Evolutionary conservation across 2,888 invertebrate species (phyloP).

Genomic region (Trilocha varians): DNA sequence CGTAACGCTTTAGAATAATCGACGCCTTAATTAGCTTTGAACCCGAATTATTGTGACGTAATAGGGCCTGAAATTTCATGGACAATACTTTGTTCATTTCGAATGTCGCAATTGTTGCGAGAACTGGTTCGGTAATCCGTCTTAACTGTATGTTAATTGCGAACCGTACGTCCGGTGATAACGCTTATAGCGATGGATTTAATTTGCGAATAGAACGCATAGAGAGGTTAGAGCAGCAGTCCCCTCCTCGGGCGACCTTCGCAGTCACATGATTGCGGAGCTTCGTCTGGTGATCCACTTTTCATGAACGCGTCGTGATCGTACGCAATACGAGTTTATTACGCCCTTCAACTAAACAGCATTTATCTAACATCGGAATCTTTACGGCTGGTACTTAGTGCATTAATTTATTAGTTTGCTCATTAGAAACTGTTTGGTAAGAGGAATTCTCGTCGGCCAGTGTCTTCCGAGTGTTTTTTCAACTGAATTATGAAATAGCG

Average conservation of each 20-base stretch:
- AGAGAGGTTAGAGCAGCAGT: conserved; percentile 14
- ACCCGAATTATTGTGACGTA: conserved; percentile 8
- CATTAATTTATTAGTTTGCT: conserved; percentile 4
- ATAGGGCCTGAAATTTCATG: conserved; percentile 9
- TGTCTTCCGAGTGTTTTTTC: conserved; percentile 13
- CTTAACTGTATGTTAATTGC: conserved; percentile 2
- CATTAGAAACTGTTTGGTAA: conserved; percentile 1
- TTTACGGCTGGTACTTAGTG: conserved; percentile 6
- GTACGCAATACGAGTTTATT: conserved; percentile 18
- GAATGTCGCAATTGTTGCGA: conserved; percentile 7
- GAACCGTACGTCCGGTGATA: conserved; percentile 1
- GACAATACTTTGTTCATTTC: conserved; percentile 8
- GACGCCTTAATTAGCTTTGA: conserved; percentile 6
- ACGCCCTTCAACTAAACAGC: conserved; percentile 27
- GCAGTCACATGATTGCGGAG: conserved; percentile 48
- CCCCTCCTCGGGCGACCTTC: conserved; percentile 31
- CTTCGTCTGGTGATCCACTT: conserved; percentile 44
- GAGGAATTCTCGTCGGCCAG: conserved; percentile 13
- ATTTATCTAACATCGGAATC: conserved; percentile 13
- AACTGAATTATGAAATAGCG: conserved; percentile 21
- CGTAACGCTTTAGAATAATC: conserved; percentile 12
- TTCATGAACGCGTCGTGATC: conserved; percentile 24
- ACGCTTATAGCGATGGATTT: conserved; percentile 7
- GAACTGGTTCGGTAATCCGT: conserved; percentile 1
- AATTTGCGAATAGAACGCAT: conserved; percentile 22